Evolutionary conservation across 2,113 vertebrate genomes (phyloP).

Genomic region (Neogobius melanostomus): DNA sequence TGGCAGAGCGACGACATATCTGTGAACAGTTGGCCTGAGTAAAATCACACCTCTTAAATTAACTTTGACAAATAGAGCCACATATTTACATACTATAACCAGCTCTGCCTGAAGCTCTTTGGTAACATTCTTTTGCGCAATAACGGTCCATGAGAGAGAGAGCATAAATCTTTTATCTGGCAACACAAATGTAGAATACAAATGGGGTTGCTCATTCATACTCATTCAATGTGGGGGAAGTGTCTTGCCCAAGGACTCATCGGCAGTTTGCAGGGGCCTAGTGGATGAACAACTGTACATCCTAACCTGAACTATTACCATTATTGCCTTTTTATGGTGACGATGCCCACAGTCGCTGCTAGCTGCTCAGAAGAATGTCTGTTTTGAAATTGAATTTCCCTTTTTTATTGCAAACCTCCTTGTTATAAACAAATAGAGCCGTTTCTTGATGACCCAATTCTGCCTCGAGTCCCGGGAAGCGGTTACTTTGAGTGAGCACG

Average conservation of each 20-base stretch:
- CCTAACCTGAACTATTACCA: slow-evolving; percentile 25
- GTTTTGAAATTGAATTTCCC: slow-evolving; percentile 36
- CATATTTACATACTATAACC: slow-evolving; percentile 74
- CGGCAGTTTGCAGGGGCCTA: neutral
- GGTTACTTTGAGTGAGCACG: slow-evolving; percentile 16
- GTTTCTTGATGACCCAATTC: slow-evolving; percentile 8
- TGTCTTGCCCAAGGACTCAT: neutral
- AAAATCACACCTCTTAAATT: slow-evolving; percentile 72
- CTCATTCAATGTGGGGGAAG: neutral
- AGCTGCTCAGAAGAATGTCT: slow-evolving; percentile 63
- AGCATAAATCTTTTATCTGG: slow-evolving; percentile 8
- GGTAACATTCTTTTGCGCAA: slow-evolving; percentile 24
- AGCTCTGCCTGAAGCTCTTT: slow-evolving; percentile 43
- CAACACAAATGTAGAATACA: slow-evolving; percentile 8
- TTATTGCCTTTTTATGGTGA: slow-evolving; percentile 9
- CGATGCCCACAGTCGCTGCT: slow-evolving; percentile 23
- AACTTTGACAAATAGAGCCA: slow-evolving; percentile 67
- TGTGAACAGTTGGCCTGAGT: slow-evolving; percentile 68
- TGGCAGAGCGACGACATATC: slow-evolving; percentile 44
- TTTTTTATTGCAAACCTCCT: slow-evolving; percentile 48
- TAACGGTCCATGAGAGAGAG: slow-evolving; percentile 28
- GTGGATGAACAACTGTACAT: neutral
- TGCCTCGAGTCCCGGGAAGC: slow-evolving; percentile 22
- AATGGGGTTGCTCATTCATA: slow-evolving; percentile 4
- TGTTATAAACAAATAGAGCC: slow-evolving; percentile 22